These are phyloP conservation scores for Phyllostomus discolor DNA, from an alignment of 2,113 vertebrate species.

Conservation along the genomic window DNA sequence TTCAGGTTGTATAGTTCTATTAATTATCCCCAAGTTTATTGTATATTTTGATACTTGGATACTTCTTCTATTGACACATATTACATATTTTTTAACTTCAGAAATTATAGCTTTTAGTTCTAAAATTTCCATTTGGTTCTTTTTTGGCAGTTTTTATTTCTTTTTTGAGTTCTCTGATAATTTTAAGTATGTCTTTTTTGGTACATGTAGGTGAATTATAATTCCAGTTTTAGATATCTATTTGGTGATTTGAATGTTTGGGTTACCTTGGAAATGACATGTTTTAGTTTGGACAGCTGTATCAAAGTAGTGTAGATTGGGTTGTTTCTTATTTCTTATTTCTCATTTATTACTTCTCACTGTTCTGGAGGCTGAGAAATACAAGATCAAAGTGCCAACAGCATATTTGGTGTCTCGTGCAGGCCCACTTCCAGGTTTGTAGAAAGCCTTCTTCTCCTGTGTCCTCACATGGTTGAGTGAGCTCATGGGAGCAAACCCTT, in stretches of 20 bases:
- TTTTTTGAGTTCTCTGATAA: neutral
- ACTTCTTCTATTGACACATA: neutral
- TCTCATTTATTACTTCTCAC: too few species aligned
- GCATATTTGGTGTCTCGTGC: too few species aligned
- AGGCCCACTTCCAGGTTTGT: too few species aligned
- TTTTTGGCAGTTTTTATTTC: neutral
- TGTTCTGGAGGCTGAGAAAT: too few species aligned
- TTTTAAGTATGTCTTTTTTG: neutral
- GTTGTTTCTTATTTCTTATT: too few species aligned
- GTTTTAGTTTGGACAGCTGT: neutral
- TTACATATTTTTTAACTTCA: neutral
- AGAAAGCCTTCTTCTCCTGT: too few species aligned
- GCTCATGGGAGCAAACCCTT: too few species aligned
- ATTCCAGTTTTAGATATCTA: neutral
- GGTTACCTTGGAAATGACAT: neutral
- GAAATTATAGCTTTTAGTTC: neutral
- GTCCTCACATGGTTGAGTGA: too few species aligned
- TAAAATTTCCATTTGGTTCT: neutral
- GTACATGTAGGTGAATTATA: neutral
- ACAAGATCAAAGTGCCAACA: too few species aligned
- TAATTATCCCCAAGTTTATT: neutral
- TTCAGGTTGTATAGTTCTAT: neutral
- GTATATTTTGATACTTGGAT: neutral
- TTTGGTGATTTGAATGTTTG: neutral
- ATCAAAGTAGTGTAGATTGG: neutral